Base-by-base conservation (phyloP, 2,888 invertebrate species). In the Idaea aversata region DNA sequence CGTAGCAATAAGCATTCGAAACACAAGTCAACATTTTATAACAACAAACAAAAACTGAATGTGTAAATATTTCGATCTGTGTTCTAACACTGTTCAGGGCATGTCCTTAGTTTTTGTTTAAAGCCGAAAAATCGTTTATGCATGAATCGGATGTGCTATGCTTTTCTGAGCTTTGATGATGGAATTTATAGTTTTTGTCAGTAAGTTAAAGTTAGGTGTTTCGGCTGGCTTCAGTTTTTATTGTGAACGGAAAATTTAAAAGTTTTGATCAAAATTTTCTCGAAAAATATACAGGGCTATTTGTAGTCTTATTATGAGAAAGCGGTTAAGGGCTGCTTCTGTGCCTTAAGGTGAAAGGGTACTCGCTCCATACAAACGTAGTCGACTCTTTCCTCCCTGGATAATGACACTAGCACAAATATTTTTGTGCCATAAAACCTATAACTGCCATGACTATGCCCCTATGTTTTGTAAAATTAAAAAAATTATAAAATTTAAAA, bases 21-120 rank as follows among this genome's bases (percentile, higher is more conserved):
- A 47, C 47, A 65, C 59, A 57, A 57, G n/a, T 63, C 71, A 65
- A 72, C 65, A 47, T 47, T 47, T 47, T 47, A 47, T 7, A 25
- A 10, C 13, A 47, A 7, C 47, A 47, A 47, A 13, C 47, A 47
- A 47, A 47, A 47, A 47, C 13, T 7, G 47, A 47, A 47, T 47
- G 47, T 47, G 47, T 47, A 47, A 47, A 47, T 47, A 5, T 10
- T 7, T 47, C 47, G 47, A 47, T 5, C 7, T 47, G 47, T 47
- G 47, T 47, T 47, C 47, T 47, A 47, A 47, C 47, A 47, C 47
- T 7, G 47, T 5, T 47, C 7, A 10, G 13, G 10, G 3, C 47
- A 10, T 47, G 47, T 47, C 13, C 47, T 47, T 13, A 5, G 47
- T 47, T 47, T 47, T 47, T 47, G 47, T 13, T 25, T 7, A 47